Evolutionary conservation across 2,113 vertebrate species (phyloP).

Genomic region (Callipepla squamata): DNA sequence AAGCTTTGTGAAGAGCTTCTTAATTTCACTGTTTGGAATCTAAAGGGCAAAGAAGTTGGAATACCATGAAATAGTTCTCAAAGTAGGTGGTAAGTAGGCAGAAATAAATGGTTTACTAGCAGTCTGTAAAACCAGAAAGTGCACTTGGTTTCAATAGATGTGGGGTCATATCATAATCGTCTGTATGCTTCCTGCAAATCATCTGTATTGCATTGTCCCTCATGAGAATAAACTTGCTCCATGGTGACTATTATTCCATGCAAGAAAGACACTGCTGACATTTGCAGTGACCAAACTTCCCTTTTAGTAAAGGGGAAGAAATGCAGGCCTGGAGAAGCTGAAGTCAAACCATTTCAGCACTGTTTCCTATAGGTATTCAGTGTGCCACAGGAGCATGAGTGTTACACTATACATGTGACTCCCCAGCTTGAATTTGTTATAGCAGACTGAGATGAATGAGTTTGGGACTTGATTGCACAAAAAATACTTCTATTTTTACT

Average conservation of each 20-base stretch:
- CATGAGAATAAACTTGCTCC: background rate
- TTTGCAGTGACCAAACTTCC: background rate
- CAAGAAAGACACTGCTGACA: background rate
- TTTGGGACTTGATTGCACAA: background rate
- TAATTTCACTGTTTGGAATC: background rate
- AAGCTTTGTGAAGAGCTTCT: background rate
- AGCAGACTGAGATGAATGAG: background rate
- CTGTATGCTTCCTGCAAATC: background rate
- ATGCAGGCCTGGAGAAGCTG: background rate
- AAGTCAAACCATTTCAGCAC: background rate
- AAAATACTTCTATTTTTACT: background rate
- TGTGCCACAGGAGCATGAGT: no score
- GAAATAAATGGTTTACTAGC: background rate
- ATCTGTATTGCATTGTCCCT: background rate
- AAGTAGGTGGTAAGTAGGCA: background rate
- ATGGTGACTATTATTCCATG: fast-evolving
- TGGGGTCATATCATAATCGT: background rate
- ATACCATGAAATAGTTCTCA: background rate
- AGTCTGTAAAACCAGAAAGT: background rate
- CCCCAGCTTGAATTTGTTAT: background rate
- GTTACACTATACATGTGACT: background rate
- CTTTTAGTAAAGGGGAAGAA: background rate
- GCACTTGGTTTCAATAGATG: background rate
- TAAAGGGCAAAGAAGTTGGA: background rate
- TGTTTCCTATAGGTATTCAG: background rate